Evolutionary conservation across 1,140 invertebrate genomes (phyloP).

Genomic region (Magallana angulata): DNA sequence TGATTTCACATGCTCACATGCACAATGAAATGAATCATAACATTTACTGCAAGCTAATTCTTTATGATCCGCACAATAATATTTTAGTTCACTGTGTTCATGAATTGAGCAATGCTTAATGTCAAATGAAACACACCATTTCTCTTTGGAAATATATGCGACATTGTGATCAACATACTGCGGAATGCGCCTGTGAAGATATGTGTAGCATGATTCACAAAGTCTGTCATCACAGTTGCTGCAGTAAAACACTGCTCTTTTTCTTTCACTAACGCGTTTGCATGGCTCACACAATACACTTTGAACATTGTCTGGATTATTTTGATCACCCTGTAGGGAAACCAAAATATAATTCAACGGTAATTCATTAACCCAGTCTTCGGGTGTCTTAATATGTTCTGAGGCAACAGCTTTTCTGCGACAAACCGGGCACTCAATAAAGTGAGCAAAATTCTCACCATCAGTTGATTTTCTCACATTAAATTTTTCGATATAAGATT

Average conservation of each 20-base stretch:
- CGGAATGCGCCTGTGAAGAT: constrained; percentile 3
- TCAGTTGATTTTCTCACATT: background rate
- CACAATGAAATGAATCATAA: background rate
- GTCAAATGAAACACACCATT: background rate
- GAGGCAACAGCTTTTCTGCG: background rate
- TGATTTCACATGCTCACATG: background rate
- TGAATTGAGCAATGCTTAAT: background rate
- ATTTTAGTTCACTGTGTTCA: background rate
- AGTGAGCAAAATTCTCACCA: background rate
- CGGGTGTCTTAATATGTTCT: background rate
- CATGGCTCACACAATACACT: constrained; percentile 8
- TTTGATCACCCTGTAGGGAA: background rate
- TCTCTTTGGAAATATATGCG: background rate
- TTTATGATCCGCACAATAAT: background rate
- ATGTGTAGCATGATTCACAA: constrained; percentile 1
- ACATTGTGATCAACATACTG: background rate
- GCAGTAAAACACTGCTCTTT: background rate
- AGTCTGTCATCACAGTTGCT: constrained; percentile 22
- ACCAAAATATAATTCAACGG: background rate
- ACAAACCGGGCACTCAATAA: constrained; percentile 6
- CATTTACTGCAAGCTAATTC: background rate
- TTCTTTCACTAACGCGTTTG: constrained; percentile 1
- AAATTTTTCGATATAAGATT: background rate
- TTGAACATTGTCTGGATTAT: background rate
- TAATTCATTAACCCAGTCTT: background rate